A percentile compares a stretch with the other conserved stretches of the same genome.
These are phyloP conservation scores for Odontomachus brunneus DNA, from an alignment of 1,140 invertebrate genomes.

Conservation along the genomic window DNA sequence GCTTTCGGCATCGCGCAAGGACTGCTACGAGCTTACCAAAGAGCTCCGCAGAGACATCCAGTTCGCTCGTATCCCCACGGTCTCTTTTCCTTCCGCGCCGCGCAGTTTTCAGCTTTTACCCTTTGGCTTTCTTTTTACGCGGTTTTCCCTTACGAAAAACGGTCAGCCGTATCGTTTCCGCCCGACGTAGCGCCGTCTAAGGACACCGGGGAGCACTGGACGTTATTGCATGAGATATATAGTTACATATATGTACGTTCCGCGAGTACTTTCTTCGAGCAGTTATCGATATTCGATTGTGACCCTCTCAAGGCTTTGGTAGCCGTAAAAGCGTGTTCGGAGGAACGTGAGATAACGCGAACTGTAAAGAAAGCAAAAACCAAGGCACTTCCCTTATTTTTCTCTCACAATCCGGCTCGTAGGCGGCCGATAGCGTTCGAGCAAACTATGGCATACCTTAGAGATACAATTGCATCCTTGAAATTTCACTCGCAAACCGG, in stretches of 20 bases:
- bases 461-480: conserved; percentile 14
- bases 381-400: conserved; percentile 13
- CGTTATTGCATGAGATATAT: conserved; percentile 56
- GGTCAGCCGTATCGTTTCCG: conserved; percentile 58
- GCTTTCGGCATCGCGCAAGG: conserved; percentile 55
- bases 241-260: conserved; percentile 29
- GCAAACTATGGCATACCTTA: background rate
- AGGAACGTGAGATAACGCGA: conserved; percentile 35
- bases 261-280: conserved; percentile 33
- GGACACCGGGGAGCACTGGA: conserved; percentile 61
- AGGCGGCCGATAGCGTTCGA: background rate
- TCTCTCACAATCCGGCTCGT: background rate
- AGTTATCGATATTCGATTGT: conserved; percentile 61
- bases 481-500: background rate
- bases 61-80: conserved; percentile 67
- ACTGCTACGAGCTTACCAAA: conserved; percentile 69
- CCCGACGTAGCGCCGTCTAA: conserved; percentile 59
- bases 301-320: conserved; percentile 24
- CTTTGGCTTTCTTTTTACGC: conserved; percentile 43
- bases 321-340: conserved; percentile 30
- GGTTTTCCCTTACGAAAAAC: conserved; percentile 67
- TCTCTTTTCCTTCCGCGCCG: conserved; percentile 62
- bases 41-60: conserved; percentile 67
- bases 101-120: conserved; percentile 60
- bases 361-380: conserved; percentile 20